Evolutionary conservation across 2,797 vertebrate species (phyloP), one percentile per base, ranked within the genome.

Genomic region (Eospalax fontanierii): DNA sequence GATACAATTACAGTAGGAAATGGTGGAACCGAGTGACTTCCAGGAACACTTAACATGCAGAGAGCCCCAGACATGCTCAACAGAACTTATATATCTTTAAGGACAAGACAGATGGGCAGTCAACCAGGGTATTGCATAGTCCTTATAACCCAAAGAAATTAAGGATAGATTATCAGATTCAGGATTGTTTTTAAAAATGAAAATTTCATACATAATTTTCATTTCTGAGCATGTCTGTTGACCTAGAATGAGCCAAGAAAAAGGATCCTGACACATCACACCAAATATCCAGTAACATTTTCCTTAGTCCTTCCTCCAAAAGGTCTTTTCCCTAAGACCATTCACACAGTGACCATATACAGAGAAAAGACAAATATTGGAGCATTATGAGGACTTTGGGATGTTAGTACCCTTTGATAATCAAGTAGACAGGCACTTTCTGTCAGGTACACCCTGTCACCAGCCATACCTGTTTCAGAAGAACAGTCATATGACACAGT

Each of bases 31-130:
- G 10, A 65, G 21, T 57, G 24, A 11, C 9, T 83, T 26, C 50
- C 21, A 57, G n/a, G 30, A 50, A 33, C 30, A 43, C 16, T 82
- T 83, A 84, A 70, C 33, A 76, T 14, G 83, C 16, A 89, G 30
- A 65, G 24, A 89, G 59, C 24, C 81, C 93, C 16, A 63, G n/a
- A 86, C 40, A 82, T 86, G 10, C 7, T 79, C 79, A 93, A 78
- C 4, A 89, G 26, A 73, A 68, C 28, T n/a, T n/a, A 30, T 33
- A 85, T 4, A 40, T 46, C 57, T 74, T 59, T 21, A 75, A n/a
- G 50, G 22, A n/a, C 57, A 68, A 83, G 65, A 54, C 0, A 82
- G 57, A 30, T 1, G 19, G 50, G 18, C 18, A 84, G 18, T n/a
- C 74, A 74, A 54, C 4, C 22, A 61, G 38, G 33, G 7, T 30